Conservation (phyloP, 1,140 invertebrate species). For the Atta cephalotes region DNA sequence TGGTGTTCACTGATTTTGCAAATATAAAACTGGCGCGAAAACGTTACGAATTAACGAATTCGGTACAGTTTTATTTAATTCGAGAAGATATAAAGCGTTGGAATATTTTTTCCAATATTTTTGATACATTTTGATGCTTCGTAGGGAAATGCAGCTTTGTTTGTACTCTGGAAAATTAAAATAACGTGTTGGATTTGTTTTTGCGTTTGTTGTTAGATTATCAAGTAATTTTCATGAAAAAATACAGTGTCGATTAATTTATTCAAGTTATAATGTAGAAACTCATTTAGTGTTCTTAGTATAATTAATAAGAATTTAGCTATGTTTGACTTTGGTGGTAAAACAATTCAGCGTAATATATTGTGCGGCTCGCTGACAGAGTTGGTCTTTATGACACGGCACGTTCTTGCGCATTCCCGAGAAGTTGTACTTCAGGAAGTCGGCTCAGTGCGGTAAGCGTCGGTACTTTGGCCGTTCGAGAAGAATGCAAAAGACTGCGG, state of each 20-base stretch:
- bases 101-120: constrained; percentile 59
- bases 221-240: constrained; percentile 24
- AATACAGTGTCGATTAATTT: neutral
- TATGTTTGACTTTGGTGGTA: neutral
- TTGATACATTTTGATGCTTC: constrained; percentile 13
- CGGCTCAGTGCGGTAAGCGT: neutral
- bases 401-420: constrained; percentile 32
- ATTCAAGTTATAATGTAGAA: constrained; percentile 5
- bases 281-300: neutral
- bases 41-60: constrained; percentile 47
- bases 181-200: constrained; percentile 49
- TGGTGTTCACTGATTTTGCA: constrained; percentile 51
- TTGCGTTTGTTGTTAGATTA: constrained; percentile 24
- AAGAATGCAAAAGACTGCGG: constrained; percentile 64
- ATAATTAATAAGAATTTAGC: neutral
- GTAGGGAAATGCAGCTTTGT: constrained; percentile 13
- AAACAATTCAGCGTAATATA: constrained; percentile 17
- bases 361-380: neutral
- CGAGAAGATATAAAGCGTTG: constrained; percentile 42
- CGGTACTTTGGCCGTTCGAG: constrained; percentile 33
- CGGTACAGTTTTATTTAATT: constrained; percentile 52
- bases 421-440: constrained; percentile 50
- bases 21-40: constrained; percentile 38
- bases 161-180: constrained; percentile 34
- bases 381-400: constrained; percentile 36